Percentiles rank a stretch among this genome's conserved stretches.
phyloP scores from a whole-genome alignment of 2,113 vertebrate genomes.

The Sphyrna mokarran region DNA sequence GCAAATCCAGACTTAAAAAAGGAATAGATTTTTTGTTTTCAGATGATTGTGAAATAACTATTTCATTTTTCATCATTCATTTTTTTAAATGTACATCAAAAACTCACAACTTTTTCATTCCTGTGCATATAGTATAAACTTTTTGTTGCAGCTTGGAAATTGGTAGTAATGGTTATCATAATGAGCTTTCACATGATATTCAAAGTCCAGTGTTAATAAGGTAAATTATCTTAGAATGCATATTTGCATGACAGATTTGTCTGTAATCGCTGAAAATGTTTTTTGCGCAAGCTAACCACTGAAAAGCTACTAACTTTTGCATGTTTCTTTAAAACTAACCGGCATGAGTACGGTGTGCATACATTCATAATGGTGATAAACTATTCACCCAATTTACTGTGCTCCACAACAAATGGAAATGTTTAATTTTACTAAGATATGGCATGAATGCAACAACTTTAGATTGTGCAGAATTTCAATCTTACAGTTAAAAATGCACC shows the following conservation, averaged over 20 bases:
- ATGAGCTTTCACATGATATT: conserved; percentile 78
- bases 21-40: conserved; percentile 11
- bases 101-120: conserved; percentile 46
- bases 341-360: background rate
- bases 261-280: background rate
- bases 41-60: background rate
- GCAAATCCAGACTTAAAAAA: background rate
- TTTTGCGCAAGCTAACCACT: background rate
- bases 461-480: background rate
- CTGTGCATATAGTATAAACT: conserved; percentile 52
- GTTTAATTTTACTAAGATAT: background rate
- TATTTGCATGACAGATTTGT: background rate
- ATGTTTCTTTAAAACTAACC: conserved; percentile 30
- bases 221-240: conserved; percentile 58
- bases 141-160: conserved; percentile 90
- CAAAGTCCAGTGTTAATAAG: conserved; percentile 79
- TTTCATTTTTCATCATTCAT: conserved; percentile 24
- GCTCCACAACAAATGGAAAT: background rate
- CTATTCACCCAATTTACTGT: background rate
- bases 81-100: background rate
- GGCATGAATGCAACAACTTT: background rate
- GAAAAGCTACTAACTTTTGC: conserved; percentile 41
- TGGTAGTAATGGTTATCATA: conserved; percentile 97
- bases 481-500: background rate
- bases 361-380: background rate